Evolutionary conservation across 64 coral and sea anemone species (phyloP).

Genomic region (Stichodactyla helianthus): DNA sequence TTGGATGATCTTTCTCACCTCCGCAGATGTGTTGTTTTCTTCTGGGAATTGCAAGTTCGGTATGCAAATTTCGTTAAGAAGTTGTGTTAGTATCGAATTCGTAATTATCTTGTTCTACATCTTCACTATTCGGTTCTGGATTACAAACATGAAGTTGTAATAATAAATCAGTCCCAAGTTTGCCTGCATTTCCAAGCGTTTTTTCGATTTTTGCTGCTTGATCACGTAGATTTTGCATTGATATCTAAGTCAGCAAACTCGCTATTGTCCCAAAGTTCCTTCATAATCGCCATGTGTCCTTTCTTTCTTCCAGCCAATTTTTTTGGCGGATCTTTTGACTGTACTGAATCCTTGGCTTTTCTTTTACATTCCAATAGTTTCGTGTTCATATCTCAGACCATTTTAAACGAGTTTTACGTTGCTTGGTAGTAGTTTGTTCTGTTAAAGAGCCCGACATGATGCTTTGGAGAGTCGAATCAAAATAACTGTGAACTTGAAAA

Average conservation of each 20-base stretch:
- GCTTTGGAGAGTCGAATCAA: not conserved
- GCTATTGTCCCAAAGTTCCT: conserved; percentile 22
- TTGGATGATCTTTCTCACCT: conserved; percentile 19
- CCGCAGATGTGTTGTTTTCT: not conserved
- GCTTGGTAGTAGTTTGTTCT: not conserved
- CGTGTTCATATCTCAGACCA: not conserved
- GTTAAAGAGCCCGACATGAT: not conserved
- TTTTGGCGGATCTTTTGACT: conserved; percentile 24
- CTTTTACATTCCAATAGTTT: not conserved
- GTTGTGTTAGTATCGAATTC: not conserved
- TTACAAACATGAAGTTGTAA: conserved; percentile 7
- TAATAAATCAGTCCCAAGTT: conserved; percentile 31
- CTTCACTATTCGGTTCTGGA: conserved; percentile 14
- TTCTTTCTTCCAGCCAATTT: conserved; percentile 15
- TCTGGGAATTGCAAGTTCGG: conserved; percentile 25
- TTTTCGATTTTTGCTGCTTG: conserved; percentile 35
- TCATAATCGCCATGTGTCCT: conserved; percentile 23
- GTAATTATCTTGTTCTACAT: not conserved
- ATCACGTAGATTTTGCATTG: conserved; percentile 32
- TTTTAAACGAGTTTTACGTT: not conserved
- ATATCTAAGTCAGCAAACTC: conserved; percentile 31
- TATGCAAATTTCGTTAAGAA: conserved; percentile 8
- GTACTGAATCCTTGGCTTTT: conserved; percentile 3
- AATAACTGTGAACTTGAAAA: not conserved
- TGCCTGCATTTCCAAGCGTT: conserved; percentile 16